These are phyloP conservation scores for Anguilla marmorata DNA, from an alignment of 2,797 vertebrate species.

Conservation along the genomic window DNA sequence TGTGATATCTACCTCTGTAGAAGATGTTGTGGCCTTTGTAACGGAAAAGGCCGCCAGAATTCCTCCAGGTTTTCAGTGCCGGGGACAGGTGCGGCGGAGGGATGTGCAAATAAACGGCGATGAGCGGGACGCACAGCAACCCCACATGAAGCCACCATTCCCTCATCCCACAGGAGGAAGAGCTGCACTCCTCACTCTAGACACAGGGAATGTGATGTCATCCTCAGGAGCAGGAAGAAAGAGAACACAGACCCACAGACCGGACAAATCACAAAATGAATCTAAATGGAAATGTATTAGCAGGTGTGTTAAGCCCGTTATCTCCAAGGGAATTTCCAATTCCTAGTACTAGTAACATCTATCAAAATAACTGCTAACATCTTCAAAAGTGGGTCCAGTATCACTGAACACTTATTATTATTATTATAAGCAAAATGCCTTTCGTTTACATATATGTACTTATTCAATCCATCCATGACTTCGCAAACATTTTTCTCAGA, in stretches of 20 bases:
- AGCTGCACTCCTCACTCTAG: constrained; percentile 32
- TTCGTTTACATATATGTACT: no score
- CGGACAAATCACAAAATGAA: background rate
- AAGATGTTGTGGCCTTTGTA: constrained; percentile 83
- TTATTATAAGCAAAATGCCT: background rate
- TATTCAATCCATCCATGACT: background rate
- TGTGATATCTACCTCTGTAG: constrained; percentile 78
- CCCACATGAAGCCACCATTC: constrained; percentile 93
- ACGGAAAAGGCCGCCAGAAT: constrained; percentile 75
- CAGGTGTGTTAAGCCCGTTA: background rate
- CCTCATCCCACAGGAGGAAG: constrained; percentile 74
- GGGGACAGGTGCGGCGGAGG: constrained; percentile 85
- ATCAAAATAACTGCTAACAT: background rate
- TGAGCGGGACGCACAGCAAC: constrained; percentile 81
- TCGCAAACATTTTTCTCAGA: background rate
- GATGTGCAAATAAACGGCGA: constrained; percentile 89
- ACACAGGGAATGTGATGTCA: background rate
- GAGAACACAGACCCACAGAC: background rate
- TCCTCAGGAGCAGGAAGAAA: background rate
- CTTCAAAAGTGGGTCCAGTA: background rate
- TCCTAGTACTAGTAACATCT: background rate
- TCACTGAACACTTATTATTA: background rate
- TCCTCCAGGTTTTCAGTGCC: constrained; percentile 81
- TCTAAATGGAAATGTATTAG: background rate
- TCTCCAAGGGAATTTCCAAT: background rate